phyloP scores from a whole-genome alignment of 1,140 invertebrate species.

The Sweltsa coloradensis region DNA sequence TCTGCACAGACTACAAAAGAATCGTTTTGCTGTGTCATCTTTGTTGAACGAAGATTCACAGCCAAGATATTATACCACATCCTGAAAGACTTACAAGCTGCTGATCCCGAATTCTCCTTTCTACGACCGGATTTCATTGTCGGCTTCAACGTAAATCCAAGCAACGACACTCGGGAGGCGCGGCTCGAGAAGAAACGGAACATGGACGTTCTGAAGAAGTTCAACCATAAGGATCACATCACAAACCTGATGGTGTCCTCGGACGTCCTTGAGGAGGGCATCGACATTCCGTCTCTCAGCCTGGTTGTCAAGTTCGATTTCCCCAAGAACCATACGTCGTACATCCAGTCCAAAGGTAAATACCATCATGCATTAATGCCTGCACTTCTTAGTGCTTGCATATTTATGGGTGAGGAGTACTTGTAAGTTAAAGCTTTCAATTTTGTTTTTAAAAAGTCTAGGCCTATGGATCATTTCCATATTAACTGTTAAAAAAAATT shows the following conservation, averaged over 20 bases:
- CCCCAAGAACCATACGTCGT: slow-evolving; percentile 62
- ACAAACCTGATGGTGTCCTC: slow-evolving; percentile 73
- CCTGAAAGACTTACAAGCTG: slow-evolving; percentile 35
- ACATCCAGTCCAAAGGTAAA: slow-evolving; percentile 67
- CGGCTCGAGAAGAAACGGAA: slow-evolving; percentile 42
- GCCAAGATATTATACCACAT: slow-evolving; percentile 66
- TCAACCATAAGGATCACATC: slow-evolving; percentile 42
- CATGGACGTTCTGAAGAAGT: slow-evolving; percentile 41
- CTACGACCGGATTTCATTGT: slow-evolving; percentile 54
- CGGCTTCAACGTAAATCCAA: slow-evolving; percentile 42
- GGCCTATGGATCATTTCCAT: slow-evolving; percentile 21
- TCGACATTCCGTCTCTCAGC: slow-evolving; percentile 71
- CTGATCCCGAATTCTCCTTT: neutral
- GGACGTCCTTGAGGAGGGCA: slow-evolving; percentile 69
- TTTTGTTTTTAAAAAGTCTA: neutral
- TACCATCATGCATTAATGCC: too few relatives aligned
- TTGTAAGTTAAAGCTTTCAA: too few relatives aligned
- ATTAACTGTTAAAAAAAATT: too few relatives aligned
- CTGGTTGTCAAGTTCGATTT: slow-evolving; percentile 61
- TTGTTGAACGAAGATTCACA: slow-evolving; percentile 64
- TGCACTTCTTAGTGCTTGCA: too few relatives aligned
- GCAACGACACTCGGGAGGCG: slow-evolving; percentile 37
- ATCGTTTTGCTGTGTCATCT: slow-evolving; percentile 61
- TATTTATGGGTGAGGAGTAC: too few relatives aligned
- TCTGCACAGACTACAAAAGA: neutral